Percentiles rank a stretch among this genome's conserved stretches.
phyloP scores from a whole-genome alignment of 2,888 invertebrate species.

The Apotomis turbidana region DNA sequence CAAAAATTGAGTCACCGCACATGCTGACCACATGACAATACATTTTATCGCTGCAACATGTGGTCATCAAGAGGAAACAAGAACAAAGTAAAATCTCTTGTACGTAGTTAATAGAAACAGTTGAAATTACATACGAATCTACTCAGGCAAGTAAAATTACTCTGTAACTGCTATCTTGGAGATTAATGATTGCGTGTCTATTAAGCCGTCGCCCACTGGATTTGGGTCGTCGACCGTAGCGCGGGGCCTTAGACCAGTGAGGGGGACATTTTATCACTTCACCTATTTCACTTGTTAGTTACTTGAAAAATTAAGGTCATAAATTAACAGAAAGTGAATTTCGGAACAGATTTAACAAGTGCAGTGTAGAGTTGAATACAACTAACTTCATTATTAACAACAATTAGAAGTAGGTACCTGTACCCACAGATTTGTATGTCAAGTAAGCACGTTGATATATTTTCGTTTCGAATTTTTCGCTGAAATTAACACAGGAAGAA shows the following conservation, averaged over 20 bases:
- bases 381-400: too few species aligned
- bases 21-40: conserved; percentile 17
- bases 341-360: background rate
- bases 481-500: too few species aligned
- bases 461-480: too few species aligned
- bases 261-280: conserved; percentile 43
- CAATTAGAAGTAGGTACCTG: too few species aligned
- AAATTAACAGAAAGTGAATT: conserved; percentile 1
- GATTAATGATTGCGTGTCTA: conserved; percentile 56
- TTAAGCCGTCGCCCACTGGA: conserved; percentile 56
- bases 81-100: conserved; percentile 25
- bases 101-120: conserved; percentile 31
- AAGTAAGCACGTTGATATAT: too few species aligned
- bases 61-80: conserved; percentile 28
- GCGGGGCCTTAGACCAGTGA: conserved; percentile 44
- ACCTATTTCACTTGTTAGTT: conserved; percentile 43
- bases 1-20: conserved; percentile 16
- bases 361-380: too few species aligned
- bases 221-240: conserved; percentile 56
- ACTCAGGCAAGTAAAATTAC: conserved; percentile 37
- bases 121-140: conserved; percentile 32
- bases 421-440: too few species aligned
- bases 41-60: conserved; percentile 15
- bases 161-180: conserved; percentile 51
- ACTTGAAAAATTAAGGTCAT: conserved; percentile 16